A percentile compares a stretch with the other conserved stretches of the same genome.
These are phyloP conservation scores for Octodon degus DNA, from an alignment of 2,113 vertebrate species.

Conservation along the genomic window DNA sequence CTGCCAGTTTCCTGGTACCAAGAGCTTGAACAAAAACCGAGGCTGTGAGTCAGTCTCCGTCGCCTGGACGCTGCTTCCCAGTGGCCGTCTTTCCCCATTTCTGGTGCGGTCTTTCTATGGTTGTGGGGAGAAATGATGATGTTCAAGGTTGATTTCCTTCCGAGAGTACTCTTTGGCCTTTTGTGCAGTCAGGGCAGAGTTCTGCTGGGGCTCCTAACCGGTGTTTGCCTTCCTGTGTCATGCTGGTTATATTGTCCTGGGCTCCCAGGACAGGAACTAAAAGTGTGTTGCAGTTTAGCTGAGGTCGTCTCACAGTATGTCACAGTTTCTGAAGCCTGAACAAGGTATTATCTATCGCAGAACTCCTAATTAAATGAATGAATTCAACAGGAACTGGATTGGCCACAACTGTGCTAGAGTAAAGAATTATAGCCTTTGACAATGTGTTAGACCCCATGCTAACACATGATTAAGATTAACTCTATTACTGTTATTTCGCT, in stretches of 20 bases:
- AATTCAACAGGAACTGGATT: not conserved
- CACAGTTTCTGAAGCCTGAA: not conserved
- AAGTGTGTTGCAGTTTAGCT: not conserved
- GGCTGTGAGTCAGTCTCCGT: not conserved
- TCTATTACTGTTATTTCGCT: not conserved
- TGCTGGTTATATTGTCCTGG: not conserved
- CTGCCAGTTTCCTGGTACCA: not conserved
- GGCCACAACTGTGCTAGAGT: not conserved
- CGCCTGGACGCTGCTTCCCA: not conserved
- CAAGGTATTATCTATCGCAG: not conserved
- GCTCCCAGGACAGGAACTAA: not conserved
- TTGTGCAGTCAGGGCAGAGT: not conserved
- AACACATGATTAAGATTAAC: not conserved
- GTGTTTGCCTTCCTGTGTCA: not conserved
- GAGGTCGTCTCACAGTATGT: not conserved
- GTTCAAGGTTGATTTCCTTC: conserved; percentile 6
- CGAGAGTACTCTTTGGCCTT: not conserved
- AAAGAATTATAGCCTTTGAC: not conserved
- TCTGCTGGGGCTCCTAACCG: not conserved
- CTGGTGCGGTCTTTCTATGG: not conserved
- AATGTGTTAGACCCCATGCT: not conserved
- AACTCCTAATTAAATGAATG: not conserved
- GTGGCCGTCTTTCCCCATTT: not conserved
- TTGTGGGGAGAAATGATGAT: not conserved
- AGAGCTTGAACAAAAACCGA: not conserved